Conservation (phyloP, 2,888 invertebrate genomes). For the Drosophila lacicola region DNA sequence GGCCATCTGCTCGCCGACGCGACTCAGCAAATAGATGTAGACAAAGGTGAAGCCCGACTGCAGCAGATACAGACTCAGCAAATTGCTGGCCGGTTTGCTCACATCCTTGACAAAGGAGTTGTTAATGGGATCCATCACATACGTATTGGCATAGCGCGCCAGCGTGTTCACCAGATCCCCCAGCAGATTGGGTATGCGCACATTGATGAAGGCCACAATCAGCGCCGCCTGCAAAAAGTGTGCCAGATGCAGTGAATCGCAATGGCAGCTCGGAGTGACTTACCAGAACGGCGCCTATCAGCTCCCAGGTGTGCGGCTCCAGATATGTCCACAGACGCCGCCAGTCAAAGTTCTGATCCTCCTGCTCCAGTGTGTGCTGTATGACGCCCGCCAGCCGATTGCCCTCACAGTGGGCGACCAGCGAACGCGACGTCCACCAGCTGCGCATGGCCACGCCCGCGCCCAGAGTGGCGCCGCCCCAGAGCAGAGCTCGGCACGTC, state of each 20-base stretch:
- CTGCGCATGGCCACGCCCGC: slow-evolving; percentile 73
- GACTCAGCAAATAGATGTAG: slow-evolving; percentile 94
- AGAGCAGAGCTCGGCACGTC: slow-evolving; percentile 63
- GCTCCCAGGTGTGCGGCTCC: slow-evolving; percentile 90
- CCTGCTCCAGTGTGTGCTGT: slow-evolving; percentile 82
- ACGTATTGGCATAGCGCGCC: slow-evolving; percentile 86
- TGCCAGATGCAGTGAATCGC: slow-evolving; percentile 1
- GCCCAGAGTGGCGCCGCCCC: slow-evolving; percentile 77
- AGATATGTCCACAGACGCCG: slow-evolving; percentile 90
- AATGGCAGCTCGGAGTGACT: slow-evolving; percentile 19
- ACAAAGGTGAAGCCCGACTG: slow-evolving; percentile 92
- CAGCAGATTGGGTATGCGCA: slow-evolving; percentile 93
- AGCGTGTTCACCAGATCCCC: slow-evolving; percentile 93
- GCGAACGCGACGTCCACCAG: slow-evolving; percentile 42
- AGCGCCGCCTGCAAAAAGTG: slow-evolving; percentile 91
- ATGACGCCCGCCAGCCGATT: slow-evolving; percentile 81
- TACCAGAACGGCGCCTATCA: slow-evolving; percentile 92
- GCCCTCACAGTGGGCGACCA: slow-evolving; percentile 78
- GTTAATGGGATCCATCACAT: slow-evolving; percentile 83
- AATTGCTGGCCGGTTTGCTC: slow-evolving; percentile 81
- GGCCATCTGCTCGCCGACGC: slow-evolving; percentile 95
- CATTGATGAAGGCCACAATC: slow-evolving; percentile 94
- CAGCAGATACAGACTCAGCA: slow-evolving; percentile 83
- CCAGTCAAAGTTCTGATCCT: slow-evolving; percentile 91
- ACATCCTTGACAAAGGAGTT: slow-evolving; percentile 83